Evolutionary conservation across 2,888 invertebrate genomes (phyloP), one percentile per base, ranked within the genome.

Genomic region (Cerastis rubricosa): DNA sequence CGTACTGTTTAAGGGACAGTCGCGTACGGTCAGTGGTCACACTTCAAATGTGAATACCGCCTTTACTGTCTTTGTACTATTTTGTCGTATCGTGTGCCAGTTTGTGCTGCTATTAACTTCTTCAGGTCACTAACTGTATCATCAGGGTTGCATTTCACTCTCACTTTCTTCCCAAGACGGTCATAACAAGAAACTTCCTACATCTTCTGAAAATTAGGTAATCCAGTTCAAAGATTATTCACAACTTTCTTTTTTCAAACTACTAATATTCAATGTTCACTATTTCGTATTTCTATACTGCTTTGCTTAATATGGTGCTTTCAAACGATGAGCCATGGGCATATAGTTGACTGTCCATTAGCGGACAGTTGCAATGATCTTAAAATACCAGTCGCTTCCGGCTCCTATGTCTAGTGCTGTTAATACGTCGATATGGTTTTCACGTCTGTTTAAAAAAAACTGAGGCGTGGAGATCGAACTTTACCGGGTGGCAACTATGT

Each of bases 121-220:
- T 99, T 99, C 78, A 99, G 96, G 95, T 99, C 99, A 5, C 99
- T 99, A 87, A 99, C 99, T 5, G 99, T 99, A 93, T 99, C 99
- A 90, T 99, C 99, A 0, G 98, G 98, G 95, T 99, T 99, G 96
- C 99, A 99, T 97, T 99, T 99, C 0, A 99, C 99, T 88, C 99
- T 97, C 11, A 98, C 97, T 97, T 99, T 99, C 95, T 99, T 99
- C 0, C 99, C 99, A 88, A 99, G 97, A 84, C 99, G 98, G 94
- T 99, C 99, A 93, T 99, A 99, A 93, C 99, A 99, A 0, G 99
- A 99, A 80, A 99, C 99, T 97, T 99, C 99, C 93, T 99, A 97
- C 99, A 99, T 99, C 93, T 96, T 97, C 90, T 92, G 79, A 70
- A 89, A 90, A 76, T 78, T 68, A 88, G 85, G 84, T 83, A 81